Evolutionary conservation across 2,888 invertebrate species (phyloP), one percentile per base, ranked within the genome.

Genomic region (Drosophila phalerata): DNA sequence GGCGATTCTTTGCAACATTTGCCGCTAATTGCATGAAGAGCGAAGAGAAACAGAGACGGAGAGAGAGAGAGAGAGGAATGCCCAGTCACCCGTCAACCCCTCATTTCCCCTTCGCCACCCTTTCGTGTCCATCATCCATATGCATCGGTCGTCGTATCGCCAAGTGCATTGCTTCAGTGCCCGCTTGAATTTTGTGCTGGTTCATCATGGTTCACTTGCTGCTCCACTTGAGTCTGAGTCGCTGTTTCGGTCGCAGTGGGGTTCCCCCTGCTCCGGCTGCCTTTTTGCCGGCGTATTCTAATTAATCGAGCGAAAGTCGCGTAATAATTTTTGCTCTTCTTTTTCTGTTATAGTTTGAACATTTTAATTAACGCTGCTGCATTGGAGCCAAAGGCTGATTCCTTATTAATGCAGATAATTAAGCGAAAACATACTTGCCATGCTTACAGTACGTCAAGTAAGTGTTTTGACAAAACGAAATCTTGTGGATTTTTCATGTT

Each of bases 121-220:
- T 28, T 28, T 28, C 1, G 6, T 28, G 2, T 3, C 38, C 60
- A 45, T 25, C 22, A 34, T 10, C 34, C 57, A 55, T 42, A 63
- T 66, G 52, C 57, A 48, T 25, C 28, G 19, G 49, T 38, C 32
- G 28, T 64, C 81, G 56, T 69, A 69, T 81, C 79, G 60, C 61
- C n/a, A 66, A 19, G 19, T 66, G 69, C 69, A 64, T 49, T 66
- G 79, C 81, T 72, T 51, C 81, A 81, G 56, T 68, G 78, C 66
- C 30, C 60, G 61, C 56, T 69, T 60, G 67, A 66, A 68, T 79
- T 69, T 66, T 52, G 56, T 60, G 73, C 79, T 66, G 63, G 69
- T 65, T 70, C 77, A 78, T 67, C 55, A 67, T 64, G 85, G 81
- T 85, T 82, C 82, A 87, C 79, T 82, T 85, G 82, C 88, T 60